Evolutionary conservation across 1,140 invertebrate species (phyloP), one percentile per base, ranked within the genome.

Genomic region (Listronotus oregonensis): DNA sequence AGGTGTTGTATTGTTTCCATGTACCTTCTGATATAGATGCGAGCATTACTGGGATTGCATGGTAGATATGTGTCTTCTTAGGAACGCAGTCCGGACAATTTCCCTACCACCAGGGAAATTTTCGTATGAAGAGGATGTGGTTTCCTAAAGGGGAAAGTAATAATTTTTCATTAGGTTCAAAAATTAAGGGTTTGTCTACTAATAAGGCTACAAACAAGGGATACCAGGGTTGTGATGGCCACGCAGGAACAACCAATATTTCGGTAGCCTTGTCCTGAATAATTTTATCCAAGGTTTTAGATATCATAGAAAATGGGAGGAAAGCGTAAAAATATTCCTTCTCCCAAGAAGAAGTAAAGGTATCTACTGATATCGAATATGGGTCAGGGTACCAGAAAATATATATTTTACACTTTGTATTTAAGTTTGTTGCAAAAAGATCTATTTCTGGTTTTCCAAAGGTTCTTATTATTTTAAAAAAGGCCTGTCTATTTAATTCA

Each of bases 221-320:
- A 5, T 27, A 27, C 21, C 9, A 72, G 7, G 71, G 67, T 49
- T 75, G 75, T 4, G 62, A 67, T 4, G 66, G 56, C 73, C 75
- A 78, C 9, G 77, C 75, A 76, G 74, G 77, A 63, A 75, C 66
- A 1, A 73, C 52, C 14, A 75, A 17, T n/a, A 77, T 71, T 14
- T 69, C 73, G 11, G 11, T 56, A 40, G 71, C 67, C 44, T 67
- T 46, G n/a, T 77, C 73, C 42, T 17, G 18, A 49, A 68, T 70
- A 47, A 71, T 73, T 71, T 73, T 75, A 21, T 61, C 49, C 55
- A 73, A 43, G 10, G 49, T 65, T 66, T 65, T 61, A 7, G 56
- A 42, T 47, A 75, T 71, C 18, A 71, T n/a, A 11, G 51, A 74
- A 5, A 27, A 70, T 17, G 71, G 70, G 40, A 69, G 73, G 54